These are phyloP conservation scores for Balanococcus diminutus DNA, from an alignment of 2,888 invertebrate species.

Conservation along the genomic window DNA sequence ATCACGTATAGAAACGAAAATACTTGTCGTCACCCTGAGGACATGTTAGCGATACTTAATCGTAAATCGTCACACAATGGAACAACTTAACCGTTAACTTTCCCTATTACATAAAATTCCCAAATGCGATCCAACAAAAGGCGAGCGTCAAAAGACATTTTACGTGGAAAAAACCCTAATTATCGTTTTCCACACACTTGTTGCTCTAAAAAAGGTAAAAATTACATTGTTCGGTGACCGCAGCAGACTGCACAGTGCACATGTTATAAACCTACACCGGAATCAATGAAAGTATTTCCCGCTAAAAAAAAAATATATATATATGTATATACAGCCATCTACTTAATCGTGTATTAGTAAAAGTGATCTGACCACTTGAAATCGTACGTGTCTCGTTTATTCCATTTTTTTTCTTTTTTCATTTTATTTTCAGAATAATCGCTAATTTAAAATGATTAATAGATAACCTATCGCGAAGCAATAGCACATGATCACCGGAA, in stretches of 20 bases:
- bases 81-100: slow-evolving; percentile 44
- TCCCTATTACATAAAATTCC: slow-evolving; percentile 49
- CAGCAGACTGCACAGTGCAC: neutral
- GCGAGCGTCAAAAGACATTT: no score
- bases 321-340: no score
- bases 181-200: slow-evolving; percentile 25
- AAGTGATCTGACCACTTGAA: slow-evolving; percentile 49
- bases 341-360: slow-evolving; percentile 30
- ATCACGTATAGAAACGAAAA: slow-evolving; percentile 38
- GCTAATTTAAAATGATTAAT: slow-evolving; percentile 53
- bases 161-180: slow-evolving; percentile 30
- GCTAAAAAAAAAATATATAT: neutral
- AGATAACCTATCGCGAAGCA: slow-evolving; percentile 47
- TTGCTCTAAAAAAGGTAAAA: slow-evolving; percentile 47
- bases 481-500: slow-evolving; percentile 50
- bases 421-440: slow-evolving; percentile 50
- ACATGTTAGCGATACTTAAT: slow-evolving; percentile 19
- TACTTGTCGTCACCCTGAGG: slow-evolving; percentile 38
- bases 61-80: slow-evolving; percentile 32
- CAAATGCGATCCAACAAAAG: slow-evolving; percentile 28
- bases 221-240: neutral
- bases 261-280: neutral
- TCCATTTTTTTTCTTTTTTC: slow-evolving; percentile 35
- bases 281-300: slow-evolving; percentile 41
- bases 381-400: slow-evolving; percentile 48